phyloP scores from a whole-genome alignment of 2,888 invertebrate genomes.

The Syrphus vitripennis region DNA sequence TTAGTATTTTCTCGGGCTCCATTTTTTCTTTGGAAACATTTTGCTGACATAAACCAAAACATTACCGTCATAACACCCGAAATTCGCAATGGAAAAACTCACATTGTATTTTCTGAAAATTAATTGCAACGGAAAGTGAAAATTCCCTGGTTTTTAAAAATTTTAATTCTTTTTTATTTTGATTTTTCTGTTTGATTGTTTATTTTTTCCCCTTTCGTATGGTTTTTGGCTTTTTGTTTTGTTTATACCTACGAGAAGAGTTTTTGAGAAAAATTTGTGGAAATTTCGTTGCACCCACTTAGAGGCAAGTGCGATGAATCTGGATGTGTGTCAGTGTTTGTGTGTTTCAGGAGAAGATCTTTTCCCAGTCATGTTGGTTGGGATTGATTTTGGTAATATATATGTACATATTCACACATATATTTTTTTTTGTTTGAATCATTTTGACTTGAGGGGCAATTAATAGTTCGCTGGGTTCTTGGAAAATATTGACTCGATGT shows the following conservation, averaged over 20 bases:
- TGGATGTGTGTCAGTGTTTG: neutral
- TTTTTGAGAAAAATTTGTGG: slow-evolving; percentile 23
- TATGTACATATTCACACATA: too few species aligned
- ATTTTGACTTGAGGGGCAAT: slow-evolving; percentile 42
- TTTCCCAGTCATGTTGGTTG: slow-evolving; percentile 21
- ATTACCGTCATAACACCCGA: neutral
- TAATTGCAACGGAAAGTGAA: slow-evolving; percentile 52
- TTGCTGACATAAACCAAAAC: neutral
- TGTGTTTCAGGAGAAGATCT: slow-evolving; percentile 36
- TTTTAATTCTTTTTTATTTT: neutral
- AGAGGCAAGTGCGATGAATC: slow-evolving; percentile 44
- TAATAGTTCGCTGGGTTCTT: slow-evolving; percentile 65
- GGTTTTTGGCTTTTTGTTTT: slow-evolving; percentile 9
- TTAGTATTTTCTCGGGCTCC: neutral
- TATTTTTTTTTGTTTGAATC: slow-evolving; percentile 6
- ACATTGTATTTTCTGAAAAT: slow-evolving; percentile 35
- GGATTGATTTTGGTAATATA: slow-evolving; percentile 52
- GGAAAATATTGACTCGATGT: slow-evolving; percentile 64
- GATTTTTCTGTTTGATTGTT: slow-evolving; percentile 35
- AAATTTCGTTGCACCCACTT: slow-evolving; percentile 62
- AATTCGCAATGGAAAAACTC: slow-evolving; percentile 12
- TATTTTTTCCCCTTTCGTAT: slow-evolving; percentile 31
- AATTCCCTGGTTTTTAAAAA: slow-evolving; percentile 32
- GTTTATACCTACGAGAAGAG: slow-evolving; percentile 53
- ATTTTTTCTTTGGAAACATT: neutral